Percentiles rank a stretch among this genome's conserved stretches.
These are phyloP conservation scores for Myotis daubentonii DNA, from an alignment of 2,797 vertebrate genomes.

Conservation along the genomic window DNA sequence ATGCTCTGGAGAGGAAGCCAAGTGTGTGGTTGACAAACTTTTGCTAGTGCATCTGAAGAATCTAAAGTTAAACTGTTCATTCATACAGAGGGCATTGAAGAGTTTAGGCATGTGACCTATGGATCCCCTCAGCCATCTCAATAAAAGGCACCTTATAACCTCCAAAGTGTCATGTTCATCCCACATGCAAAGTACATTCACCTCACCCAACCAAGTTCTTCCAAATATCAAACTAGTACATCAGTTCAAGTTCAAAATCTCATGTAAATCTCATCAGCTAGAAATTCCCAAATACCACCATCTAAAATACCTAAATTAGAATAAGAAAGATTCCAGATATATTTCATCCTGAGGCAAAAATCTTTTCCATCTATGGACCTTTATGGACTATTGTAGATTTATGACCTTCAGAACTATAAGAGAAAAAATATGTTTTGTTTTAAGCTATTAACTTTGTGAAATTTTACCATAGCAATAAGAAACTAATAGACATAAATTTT, in stretches of 20 bases:
- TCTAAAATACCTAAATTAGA: not conserved
- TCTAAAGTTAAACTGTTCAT: not conserved
- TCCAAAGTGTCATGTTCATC: not conserved
- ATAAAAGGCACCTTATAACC: not conserved
- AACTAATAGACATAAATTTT: not conserved
- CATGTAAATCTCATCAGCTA: not conserved
- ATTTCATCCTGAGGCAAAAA: not conserved
- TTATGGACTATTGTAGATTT: not conserved
- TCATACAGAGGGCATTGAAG: not conserved
- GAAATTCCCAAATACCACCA: not conserved
- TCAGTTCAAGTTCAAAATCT: not conserved
- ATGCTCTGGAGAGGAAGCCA: not conserved
- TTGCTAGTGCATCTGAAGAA: not conserved
- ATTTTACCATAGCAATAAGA: not conserved
- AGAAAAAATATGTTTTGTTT: not conserved
- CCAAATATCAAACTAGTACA: not conserved
- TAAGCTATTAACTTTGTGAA: not conserved
- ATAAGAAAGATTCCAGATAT: not conserved
- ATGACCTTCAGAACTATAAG: not conserved
- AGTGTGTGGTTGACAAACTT: not conserved
- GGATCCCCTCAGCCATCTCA: not conserved
- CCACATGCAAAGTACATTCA: not conserved
- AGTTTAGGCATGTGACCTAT: not conserved
- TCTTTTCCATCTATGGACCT: not conserved
- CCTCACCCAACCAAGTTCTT: not conserved